phyloP scores from a whole-genome alignment of 2,888 invertebrate genomes.

The Pristionchus mayeri region DNA sequence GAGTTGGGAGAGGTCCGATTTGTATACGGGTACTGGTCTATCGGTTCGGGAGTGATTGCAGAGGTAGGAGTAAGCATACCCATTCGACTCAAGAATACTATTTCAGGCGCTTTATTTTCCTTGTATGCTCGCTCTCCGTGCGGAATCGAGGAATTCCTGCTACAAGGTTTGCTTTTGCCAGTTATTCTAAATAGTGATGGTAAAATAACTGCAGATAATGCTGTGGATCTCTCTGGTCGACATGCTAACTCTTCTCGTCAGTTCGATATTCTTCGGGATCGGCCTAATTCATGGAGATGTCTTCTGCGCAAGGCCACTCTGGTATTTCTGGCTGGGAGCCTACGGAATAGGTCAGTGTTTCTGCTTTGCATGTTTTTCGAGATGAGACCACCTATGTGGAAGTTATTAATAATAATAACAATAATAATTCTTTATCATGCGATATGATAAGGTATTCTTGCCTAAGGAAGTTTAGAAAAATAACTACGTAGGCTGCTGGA shows the following conservation, averaged over 20 bases:
- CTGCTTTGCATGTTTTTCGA: too few relatives aligned
- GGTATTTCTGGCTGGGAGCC: constrained; percentile 26
- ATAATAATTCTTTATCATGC: too few relatives aligned
- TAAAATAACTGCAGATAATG: constrained; percentile 12
- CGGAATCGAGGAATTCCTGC: constrained; percentile 2
- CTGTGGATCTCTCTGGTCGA: constrained; percentile 11
- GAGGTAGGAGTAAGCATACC: not conserved
- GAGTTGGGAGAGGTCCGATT: not conserved
- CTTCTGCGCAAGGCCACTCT: constrained; percentile 7
- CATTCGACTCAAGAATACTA: not conserved
- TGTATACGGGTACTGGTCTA: constrained; percentile 4
- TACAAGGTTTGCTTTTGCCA: constrained; percentile 12
- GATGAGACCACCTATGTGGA: too few relatives aligned
- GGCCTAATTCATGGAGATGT: constrained; percentile 21
- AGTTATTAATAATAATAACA: too few relatives aligned
- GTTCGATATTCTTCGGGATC: constrained; percentile 12
- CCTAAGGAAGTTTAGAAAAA: too few relatives aligned
- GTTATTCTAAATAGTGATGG: too few relatives aligned
- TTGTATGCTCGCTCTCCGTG: not conserved
- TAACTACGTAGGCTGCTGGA: not conserved
- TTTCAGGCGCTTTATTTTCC: constrained; percentile 13
- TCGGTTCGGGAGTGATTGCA: not conserved
- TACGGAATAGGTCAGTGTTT: constrained; percentile 3
- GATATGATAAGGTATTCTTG: too few relatives aligned
- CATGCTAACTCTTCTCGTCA: constrained; percentile 13